Evolutionary conservation across 1,140 invertebrate species (phyloP), one percentile per base, ranked within the genome.

Genomic region (Helicorthomorpha holstii): DNA sequence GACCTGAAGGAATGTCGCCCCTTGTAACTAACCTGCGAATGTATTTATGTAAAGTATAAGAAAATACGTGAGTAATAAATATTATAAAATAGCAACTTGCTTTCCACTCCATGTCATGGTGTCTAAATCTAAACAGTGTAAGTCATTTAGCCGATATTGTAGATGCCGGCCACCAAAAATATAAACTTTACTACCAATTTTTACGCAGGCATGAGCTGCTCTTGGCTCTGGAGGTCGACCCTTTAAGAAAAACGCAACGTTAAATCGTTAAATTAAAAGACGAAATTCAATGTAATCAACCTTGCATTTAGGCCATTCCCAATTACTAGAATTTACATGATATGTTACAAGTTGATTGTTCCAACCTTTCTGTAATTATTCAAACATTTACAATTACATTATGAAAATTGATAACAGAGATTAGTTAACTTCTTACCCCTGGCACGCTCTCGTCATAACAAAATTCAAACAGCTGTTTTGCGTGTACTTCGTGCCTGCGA

Each of bases 81-180:
- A n/a, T n/a, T n/a, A n/a, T n/a, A n/a, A n/a, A n/a, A n/a, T n/a
- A n/a, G n/a, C n/a, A n/a, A 22, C 60, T 57, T 58, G 71, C 69
- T 64, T 60, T 59, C 64, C 65, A 61, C 61, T 66, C 71, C 72
- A 73, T 7, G 56, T 58, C 53, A 70, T 56, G 2, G 61, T 63
- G 1, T 61, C 49, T 54, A 73, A 56, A 56, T 73, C 63, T 19
- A 74, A 60, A 41, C 57, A 59, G 54, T 73, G 67, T 16, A 73
- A 54, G 53, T 73, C 71, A 63, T 72, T 72, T 54, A 67, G 55
- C 52, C 72, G 59, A 7, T 48, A 47, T 0, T 51, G 34, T 14
- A 54, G 52, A 52, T 68, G 60, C 12, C 72, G 57, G 4, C 72
- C 72, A 43, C 72, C 72, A 64, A 73, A 74, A 24, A 73, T 57